Percentiles rank a stretch among this genome's conserved stretches.
phyloP scores from a whole-genome alignment of 2,113 vertebrate species.

The Paedocypris sp. region DNA sequence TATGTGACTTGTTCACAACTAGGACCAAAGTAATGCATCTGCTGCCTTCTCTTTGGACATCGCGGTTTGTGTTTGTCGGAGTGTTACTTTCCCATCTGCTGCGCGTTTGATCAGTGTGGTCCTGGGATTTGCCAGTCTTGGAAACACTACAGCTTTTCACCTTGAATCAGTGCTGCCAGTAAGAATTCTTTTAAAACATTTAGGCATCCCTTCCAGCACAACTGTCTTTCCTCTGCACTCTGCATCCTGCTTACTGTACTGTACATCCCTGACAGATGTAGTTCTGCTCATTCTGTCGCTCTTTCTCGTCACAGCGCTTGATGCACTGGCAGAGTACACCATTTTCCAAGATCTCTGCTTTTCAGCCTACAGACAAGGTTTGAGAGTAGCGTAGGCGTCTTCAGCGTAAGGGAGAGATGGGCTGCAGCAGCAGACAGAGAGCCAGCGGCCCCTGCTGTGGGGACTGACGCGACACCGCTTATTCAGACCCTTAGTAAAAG shows the following conservation, averaged over 20 bases:
- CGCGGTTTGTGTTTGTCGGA: constrained; percentile 17
- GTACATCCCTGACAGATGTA: too few species aligned
- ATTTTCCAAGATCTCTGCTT: constrained; percentile 24
- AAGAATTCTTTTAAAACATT: background rate
- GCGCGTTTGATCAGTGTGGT: background rate
- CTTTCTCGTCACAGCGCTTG: background rate
- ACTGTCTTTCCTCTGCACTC: background rate
- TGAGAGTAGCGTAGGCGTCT: constrained; percentile 36
- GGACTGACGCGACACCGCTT: constrained; percentile 9
- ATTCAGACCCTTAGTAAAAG: constrained; percentile 7
- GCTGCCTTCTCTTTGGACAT: constrained; percentile 13
- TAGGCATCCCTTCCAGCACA: background rate
- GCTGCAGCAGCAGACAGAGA: constrained; percentile 24
- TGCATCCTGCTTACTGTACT: constrained; percentile 1
- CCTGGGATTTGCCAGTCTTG: constrained; percentile 12
- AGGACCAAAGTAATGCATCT: constrained; percentile 15
- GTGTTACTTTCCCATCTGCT: constrained; percentile 24
- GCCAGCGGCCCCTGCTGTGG: constrained; percentile 15
- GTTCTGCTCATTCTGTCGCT: constrained; percentile 28
- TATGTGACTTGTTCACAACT: constrained; percentile 23
- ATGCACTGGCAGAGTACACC: constrained; percentile 15
- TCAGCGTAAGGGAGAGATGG: constrained; percentile 25
- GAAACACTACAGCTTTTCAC: constrained; percentile 10
- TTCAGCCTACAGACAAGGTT: constrained; percentile 35
- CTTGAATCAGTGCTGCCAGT: background rate